Evolutionary conservation across 2,113 vertebrate genomes (phyloP).

Genomic region (Leiothrix lutea): DNA sequence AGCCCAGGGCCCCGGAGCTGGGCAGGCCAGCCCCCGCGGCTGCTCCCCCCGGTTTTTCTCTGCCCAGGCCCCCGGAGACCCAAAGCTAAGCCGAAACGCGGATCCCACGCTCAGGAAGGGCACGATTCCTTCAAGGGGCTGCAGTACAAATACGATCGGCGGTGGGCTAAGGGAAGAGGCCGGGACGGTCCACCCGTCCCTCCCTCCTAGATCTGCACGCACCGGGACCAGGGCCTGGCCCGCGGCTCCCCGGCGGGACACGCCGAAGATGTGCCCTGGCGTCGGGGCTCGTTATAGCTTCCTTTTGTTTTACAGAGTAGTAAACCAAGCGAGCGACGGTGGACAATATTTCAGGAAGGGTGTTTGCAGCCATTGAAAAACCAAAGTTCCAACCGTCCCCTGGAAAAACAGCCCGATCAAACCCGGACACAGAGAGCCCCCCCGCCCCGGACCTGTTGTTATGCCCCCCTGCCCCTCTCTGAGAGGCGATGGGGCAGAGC

Average conservation of each 20-base stretch:
- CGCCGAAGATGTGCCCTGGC: not conserved
- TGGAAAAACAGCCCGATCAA: not conserved
- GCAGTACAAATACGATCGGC: not conserved
- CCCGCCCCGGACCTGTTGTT: not conserved
- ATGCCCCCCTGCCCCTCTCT: not conserved
- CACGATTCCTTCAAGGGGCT: not conserved
- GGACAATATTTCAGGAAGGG: not conserved
- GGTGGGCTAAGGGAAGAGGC: not conserved
- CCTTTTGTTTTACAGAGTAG: not conserved
- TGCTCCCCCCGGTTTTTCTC: not conserved
- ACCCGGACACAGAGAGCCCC: not conserved
- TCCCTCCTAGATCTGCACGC: not conserved
- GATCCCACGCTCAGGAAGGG: not conserved
- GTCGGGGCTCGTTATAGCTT: not conserved
- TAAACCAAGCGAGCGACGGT: not conserved
- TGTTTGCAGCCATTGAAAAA: not conserved
- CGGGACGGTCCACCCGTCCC: too few relatives aligned
- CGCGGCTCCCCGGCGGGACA: not conserved
- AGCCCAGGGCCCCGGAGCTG: not conserved
- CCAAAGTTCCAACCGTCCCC: not conserved
- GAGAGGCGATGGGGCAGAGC: not conserved
- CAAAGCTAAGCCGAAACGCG: not conserved
- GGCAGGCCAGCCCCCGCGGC: not conserved
- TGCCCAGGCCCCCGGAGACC: not conserved
- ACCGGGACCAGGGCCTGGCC: not conserved